Base-by-base conservation (phyloP, 2,888 invertebrate genomes). In the Philereme transversata region DNA sequence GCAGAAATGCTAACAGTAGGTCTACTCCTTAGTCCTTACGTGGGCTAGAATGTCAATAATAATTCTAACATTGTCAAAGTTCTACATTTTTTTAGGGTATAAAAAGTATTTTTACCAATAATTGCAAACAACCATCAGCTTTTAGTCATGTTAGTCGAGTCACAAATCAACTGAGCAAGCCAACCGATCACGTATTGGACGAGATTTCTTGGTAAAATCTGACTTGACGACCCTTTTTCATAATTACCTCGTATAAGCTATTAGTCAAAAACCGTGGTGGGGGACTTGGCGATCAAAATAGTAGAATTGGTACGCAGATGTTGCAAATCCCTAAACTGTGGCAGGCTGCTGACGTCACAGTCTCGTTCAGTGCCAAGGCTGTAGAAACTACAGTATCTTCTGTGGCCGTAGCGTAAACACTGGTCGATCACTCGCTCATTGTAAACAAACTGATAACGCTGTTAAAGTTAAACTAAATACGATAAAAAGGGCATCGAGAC, bases 311-410 rank as follows among this genome's bases (percentile, higher is more conserved):
- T 51, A 40, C 38, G 36, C 63, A 63, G 49, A 64, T 64, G 64
- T 64, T 57, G 45, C 43, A 40, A 40, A 50, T 45, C 41, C n/a
- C 41, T 49, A 52, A 7, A 44, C 51, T 75, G 78, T 72, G 72
- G 73, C 70, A 72, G 72, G 72, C 69, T 64, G 59, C 51, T 85
- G 85, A 86, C 86, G 86, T 86, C 86, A 85, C 74, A 63, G 59
- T 71, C 70, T 58, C 76, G 79, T 74, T 82, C 86, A 87, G 79
- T 86, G 87, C 87, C 87, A 87, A 86, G 87, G 87, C 80, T 81
- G 36, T 47, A 62, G 36, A 41, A 54, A 57, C 57, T 62, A 34
- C 22, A 22, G 45, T 64, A 7, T 43, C 5, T n/a, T 38, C 62
- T 62, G 62, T 47, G 57, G 47, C 41, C 8, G 69, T 72, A 76